Base-by-base conservation (phyloP, 2,797 vertebrate species). In the Falco novaeseelandiae region DNA sequence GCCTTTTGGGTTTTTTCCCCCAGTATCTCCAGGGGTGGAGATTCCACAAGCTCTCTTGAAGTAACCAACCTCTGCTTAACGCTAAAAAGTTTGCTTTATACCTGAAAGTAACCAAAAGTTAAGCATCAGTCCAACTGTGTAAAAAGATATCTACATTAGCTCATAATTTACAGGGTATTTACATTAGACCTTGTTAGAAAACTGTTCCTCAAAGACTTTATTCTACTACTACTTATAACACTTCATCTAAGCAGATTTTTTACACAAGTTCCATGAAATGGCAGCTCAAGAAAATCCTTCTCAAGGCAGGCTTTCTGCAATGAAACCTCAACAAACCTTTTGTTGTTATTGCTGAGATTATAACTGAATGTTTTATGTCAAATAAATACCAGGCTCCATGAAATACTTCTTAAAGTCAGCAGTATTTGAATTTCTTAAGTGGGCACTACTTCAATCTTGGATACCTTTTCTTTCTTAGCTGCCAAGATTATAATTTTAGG, bases 391-490 rank as follows among this genome's bases (percentile, higher is more conserved):
- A 93, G 66, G 27, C 46, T 95, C 15, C 46, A 49, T 57, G 23
- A 91, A 93, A 82, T 40, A 72, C 19, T 67, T 83, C 78, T 52
- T 40, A 34, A 72, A 89, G 23, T 57, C 48, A 87, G 30, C 63
- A 69, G 17, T 49, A 63, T n/a, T 78, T 79, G 18, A 90, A 88
- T 87, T 95, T 67, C 93, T 97, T 90, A 73, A 83, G 73, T n/a
- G 14, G 16, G 3, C 6, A 44, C 70, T 36, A 58, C 40, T 90
- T 91, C 42, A 13, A 76, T 63, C 49, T 93, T 67, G 30, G 51
- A 44, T 86, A 78, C 23, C 23, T 69, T 40, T 65, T 71, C 51
- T 89, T 71, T 78, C 49, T 93, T 54, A 90, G 30, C 49, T 83
- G 40, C 6, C 13, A 42, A 58, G 65, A 66, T 82, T 76, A 49